Evolutionary conservation across 2,888 invertebrate species (phyloP).

Genomic region (Drosophila vallismaia): DNA sequence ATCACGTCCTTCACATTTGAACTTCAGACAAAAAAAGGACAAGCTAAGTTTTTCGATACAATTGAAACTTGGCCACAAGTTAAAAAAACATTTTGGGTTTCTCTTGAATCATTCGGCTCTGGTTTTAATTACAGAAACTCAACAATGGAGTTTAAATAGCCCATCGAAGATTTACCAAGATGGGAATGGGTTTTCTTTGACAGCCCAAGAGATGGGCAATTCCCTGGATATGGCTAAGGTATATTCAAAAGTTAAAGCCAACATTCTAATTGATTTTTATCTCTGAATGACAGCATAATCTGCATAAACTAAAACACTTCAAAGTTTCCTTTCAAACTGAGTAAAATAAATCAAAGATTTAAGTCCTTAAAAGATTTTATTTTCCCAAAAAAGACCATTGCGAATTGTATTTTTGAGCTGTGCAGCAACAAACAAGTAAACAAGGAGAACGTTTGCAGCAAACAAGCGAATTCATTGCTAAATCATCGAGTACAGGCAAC

Average conservation of each 20-base stretch:
- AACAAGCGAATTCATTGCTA: conserved; percentile 35
- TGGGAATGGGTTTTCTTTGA: conserved; percentile 16
- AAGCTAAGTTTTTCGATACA: conserved; percentile 21
- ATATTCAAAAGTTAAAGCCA: no score
- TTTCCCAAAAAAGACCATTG: not conserved
- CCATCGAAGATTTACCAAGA: not conserved
- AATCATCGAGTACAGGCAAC: conserved; percentile 38
- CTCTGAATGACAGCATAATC: no score
- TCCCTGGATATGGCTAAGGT: no score
- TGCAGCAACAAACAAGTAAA: conserved; percentile 12
- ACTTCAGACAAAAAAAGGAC: conserved; percentile 40
- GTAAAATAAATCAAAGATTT: no score
- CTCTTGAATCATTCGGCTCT: conserved; percentile 33
- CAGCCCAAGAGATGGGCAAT: not conserved
- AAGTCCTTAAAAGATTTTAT: no score
- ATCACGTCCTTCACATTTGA: conserved; percentile 62
- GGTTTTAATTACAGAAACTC: conserved; percentile 69
- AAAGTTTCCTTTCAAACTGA: no score
- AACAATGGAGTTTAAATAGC: conserved; percentile 26
- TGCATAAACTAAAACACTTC: no score
- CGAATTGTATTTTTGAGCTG: not conserved
- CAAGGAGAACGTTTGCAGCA: conserved; percentile 14
- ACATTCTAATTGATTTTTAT: no score
- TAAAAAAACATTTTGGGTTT: conserved; percentile 12
- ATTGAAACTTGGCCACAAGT: conserved; percentile 31